Evolutionary conservation across 1,140 invertebrate genomes (phyloP).

Genomic region (Lucilia sericata): DNA sequence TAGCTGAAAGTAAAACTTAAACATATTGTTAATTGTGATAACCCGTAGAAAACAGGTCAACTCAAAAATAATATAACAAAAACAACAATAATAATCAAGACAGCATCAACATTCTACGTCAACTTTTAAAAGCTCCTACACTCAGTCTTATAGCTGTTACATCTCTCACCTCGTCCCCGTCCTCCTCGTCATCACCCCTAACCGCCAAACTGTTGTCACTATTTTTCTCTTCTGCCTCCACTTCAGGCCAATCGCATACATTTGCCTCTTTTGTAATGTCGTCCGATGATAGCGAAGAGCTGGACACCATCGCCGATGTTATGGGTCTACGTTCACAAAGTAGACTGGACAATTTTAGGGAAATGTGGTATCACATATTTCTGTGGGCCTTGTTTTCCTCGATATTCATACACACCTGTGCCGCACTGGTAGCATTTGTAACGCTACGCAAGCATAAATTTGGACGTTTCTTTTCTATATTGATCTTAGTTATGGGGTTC

Average conservation of each 20-base stretch:
- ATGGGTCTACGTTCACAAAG: slow-evolving; percentile 73
- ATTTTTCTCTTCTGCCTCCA: slow-evolving; percentile 21
- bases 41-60: background rate
- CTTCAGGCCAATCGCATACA: background rate
- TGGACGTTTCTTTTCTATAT: slow-evolving; percentile 90
- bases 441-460: slow-evolving; percentile 92
- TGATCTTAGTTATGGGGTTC: slow-evolving; percentile 90
- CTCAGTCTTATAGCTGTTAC: slow-evolving; percentile 4
- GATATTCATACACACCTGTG: slow-evolving; percentile 90
- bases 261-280: slow-evolving; percentile 67
- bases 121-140: slow-evolving; percentile 20
- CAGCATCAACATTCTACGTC: slow-evolving; percentile 36
- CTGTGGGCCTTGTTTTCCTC: slow-evolving; percentile 94
- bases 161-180: slow-evolving; percentile 12
- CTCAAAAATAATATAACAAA: background rate
- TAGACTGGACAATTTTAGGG: slow-evolving; percentile 77
- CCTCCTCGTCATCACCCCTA: slow-evolving; percentile 12
- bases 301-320: slow-evolving; percentile 76
- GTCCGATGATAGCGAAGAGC: slow-evolving; percentile 71
- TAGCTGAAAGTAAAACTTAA: background rate
- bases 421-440: slow-evolving; percentile 89
- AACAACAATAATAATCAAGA: background rate
- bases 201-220: slow-evolving; percentile 37
- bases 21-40: slow-evolving; percentile 11
- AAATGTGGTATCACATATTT: slow-evolving; percentile 94